Evolutionary conservation across 2,113 vertebrate species (phyloP).

Genomic region (Craseonycteris thonglongyai): DNA sequence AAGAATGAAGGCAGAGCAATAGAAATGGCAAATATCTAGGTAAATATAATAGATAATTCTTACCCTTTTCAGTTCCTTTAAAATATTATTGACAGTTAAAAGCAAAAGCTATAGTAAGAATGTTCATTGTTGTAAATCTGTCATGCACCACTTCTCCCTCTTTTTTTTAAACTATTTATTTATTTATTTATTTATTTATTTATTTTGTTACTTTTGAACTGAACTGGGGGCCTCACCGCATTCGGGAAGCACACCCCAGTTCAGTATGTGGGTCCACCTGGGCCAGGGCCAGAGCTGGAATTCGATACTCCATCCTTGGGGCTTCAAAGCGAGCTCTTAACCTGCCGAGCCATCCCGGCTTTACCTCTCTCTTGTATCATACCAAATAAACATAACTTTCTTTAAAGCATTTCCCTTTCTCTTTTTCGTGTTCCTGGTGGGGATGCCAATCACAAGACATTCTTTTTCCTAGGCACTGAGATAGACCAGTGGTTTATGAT

Average conservation of each 20-base stretch:
- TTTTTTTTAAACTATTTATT: no score
- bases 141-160: neutral
- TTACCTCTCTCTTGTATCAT: no score
- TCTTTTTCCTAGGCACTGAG: neutral
- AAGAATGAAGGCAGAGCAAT: neutral
- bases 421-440: neutral
- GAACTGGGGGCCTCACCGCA: no score
- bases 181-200: no score
- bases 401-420: neutral
- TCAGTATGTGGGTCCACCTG: no score
- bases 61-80: neutral
- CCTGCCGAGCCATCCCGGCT: no score
- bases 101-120: neutral
- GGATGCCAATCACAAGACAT: neutral
- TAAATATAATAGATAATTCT: neutral
- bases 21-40: neutral
- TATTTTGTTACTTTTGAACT: no score
- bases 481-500: neutral
- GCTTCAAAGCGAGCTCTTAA: no score
- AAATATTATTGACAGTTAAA: neutral
- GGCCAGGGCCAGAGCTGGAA: no score
- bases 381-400: neutral
- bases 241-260: no score
- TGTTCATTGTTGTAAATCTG: neutral
- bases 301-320: no score